phyloP scores from a whole-genome alignment of 2,888 invertebrate genomes.

The Dromius quadrimaculatus region DNA sequence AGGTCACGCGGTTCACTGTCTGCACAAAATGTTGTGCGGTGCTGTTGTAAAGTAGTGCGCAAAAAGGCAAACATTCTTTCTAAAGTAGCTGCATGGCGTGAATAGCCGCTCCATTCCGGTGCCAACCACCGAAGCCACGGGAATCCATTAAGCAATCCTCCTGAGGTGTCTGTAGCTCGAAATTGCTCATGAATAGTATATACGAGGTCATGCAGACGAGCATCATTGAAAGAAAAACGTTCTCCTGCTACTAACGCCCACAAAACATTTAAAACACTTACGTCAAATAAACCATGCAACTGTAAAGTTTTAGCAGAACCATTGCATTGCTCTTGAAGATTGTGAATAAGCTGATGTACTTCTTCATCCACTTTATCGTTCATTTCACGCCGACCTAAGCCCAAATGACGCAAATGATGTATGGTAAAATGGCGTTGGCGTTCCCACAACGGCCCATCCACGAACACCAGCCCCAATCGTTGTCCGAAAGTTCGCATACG shows the following conservation, averaged over 20 bases:
- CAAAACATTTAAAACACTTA: conserved; percentile 75
- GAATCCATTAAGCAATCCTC: conserved; percentile 77
- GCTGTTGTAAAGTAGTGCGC: conserved; percentile 70
- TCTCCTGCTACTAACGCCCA: conserved; percentile 79
- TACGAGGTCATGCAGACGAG: conserved; percentile 69
- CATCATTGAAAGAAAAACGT: conserved; percentile 73
- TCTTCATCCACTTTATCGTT: conserved; percentile 72
- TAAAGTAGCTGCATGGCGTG: conserved; percentile 68
- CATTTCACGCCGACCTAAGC: conserved; percentile 74
- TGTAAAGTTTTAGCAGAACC: conserved; percentile 64
- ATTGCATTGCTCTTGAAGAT: conserved; percentile 63
- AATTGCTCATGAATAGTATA: conserved; percentile 74
- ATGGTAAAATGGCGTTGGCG: conserved; percentile 76
- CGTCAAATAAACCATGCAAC: conserved; percentile 71
- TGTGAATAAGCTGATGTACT: conserved; percentile 66
- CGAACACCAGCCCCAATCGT: conserved; percentile 77
- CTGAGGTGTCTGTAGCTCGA: conserved; percentile 73
- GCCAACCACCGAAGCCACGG: conserved; percentile 76
- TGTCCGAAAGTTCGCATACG: conserved; percentile 76
- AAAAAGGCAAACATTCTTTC: conserved; percentile 71
- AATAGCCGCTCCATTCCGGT: conserved; percentile 75
- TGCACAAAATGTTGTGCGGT: conserved; percentile 66
- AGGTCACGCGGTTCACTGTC: conserved; percentile 70
- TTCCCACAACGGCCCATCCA: conserved; percentile 76
- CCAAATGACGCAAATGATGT: conserved; percentile 74